These are phyloP conservation scores for Pyrocephalus nanus DNA, from an alignment of 2,797 vertebrate species.

Conservation along the genomic window DNA sequence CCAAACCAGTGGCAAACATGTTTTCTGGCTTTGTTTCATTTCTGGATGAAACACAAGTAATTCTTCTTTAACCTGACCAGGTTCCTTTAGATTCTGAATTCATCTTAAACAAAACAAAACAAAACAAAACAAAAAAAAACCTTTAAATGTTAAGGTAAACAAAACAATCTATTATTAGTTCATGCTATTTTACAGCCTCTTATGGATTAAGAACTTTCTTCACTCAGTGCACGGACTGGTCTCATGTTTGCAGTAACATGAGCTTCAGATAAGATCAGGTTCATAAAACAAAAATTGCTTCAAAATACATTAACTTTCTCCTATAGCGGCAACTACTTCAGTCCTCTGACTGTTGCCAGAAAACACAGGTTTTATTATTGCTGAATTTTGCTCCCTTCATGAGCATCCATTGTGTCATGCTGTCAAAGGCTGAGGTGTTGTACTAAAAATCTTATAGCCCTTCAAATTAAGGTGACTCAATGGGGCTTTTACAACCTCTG, in stretches of 20 bases:
- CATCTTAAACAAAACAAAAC: neutral
- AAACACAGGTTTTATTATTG: conserved; percentile 10
- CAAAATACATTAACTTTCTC: neutral
- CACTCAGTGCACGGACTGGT: neutral
- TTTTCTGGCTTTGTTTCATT: neutral
- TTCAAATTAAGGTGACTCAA: neutral
- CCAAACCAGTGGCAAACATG: neutral
- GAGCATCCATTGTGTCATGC: neutral
- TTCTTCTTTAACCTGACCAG: neutral
- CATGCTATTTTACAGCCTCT: conserved; percentile 10
- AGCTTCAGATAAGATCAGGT: conserved; percentile 22
- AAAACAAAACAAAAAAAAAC: neutral
- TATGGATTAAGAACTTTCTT: neutral
- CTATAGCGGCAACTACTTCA: neutral
- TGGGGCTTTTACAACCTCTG: neutral
- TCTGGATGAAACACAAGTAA: neutral
- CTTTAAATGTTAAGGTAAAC: neutral
- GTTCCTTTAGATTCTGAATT: neutral
- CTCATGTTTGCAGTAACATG: neutral
- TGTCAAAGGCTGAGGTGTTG: neutral
- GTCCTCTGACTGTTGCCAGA: neutral
- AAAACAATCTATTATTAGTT: neutral
- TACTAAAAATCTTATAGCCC: neutral
- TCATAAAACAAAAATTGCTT: conserved; percentile 20
- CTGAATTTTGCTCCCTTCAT: neutral